Base-by-base conservation (phyloP, 2,888 invertebrate species). In the Ceriagrion tenellum region DNA sequence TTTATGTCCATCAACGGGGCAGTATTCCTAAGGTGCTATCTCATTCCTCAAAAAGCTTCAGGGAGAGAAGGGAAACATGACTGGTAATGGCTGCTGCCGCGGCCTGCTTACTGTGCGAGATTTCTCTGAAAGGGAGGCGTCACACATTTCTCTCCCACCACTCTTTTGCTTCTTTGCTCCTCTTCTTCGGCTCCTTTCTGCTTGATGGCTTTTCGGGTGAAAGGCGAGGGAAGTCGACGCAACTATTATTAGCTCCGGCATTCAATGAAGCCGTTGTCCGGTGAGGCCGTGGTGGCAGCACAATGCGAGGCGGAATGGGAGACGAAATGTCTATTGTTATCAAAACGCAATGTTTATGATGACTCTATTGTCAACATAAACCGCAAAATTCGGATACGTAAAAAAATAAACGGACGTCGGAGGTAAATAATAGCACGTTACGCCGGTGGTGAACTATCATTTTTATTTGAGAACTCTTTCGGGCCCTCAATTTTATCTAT, bases 61-160 rank as follows among this genome's bases (percentile, higher is more conserved):
- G 81, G 81, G n/a, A 35, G 81, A 30, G 81, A 30, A 35, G 20
- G 35, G 81, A 35, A 81, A 81, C 81, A 81, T 81, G 93, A 97
- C 96, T 55, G 97, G 96, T 96, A 97, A 97, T 30, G 97, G 97
- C 96, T 97, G 97, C 96, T 97, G 96, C 59, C 97, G 96, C 12
- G 97, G 97, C 55, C 97, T 96, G 95, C 97, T 97, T 59, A 98
- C 97, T 55, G 99, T 99, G 96, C 99, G 98, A 81, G 81, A 81
- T 81, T 81, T 81, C 81, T 81, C 30, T 81, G 81, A 81, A 81
- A 81, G 35, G 81, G 35, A n/a, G 81, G 81, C 81, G 81, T 81
- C 30, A 81, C 81, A 81, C 35, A 81, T 26, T 16, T 81, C 81
- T 81, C 69, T n/a, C n/a, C n/a, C 12, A 6, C 69, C 59, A 10